phyloP scores from a whole-genome alignment of 2,888 invertebrate species.

The Stenolophus ochropezus region DNA sequence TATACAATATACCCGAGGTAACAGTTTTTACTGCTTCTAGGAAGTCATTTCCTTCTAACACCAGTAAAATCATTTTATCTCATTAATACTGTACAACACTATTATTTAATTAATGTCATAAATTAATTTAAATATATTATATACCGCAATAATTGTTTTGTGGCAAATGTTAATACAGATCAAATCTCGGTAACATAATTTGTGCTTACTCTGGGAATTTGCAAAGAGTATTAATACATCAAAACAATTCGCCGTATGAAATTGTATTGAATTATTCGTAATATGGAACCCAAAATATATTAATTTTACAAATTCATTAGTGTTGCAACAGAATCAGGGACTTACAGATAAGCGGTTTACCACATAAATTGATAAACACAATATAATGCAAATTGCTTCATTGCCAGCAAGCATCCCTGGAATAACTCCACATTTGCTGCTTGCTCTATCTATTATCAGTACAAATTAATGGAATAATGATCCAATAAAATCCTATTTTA shows the following conservation, averaged over 20 bases:
- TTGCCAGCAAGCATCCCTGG: background rate
- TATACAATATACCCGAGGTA: too few relatives aligned
- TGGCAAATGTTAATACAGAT: too few relatives aligned
- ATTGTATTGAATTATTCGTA: background rate
- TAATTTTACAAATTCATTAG: constrained; percentile 9
- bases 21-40: too few relatives aligned
- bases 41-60: too few relatives aligned
- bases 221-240: background rate
- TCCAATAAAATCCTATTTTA: background rate
- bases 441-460: background rate
- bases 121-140: background rate
- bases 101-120: background rate
- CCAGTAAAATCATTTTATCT: too few relatives aligned
- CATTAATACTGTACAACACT: background rate
- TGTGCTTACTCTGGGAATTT: background rate
- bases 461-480: background rate
- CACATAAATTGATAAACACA: background rate
- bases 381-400: background rate
- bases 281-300: background rate
- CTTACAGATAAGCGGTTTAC: constrained; percentile 11
- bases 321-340: constrained; percentile 2
- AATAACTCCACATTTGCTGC: background rate
- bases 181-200: too few relatives aligned
- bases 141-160: too few relatives aligned
- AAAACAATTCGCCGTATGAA: background rate